Base-by-base conservation (phyloP, 2,797 vertebrate genomes). In the Podargus strigoides region DNA sequence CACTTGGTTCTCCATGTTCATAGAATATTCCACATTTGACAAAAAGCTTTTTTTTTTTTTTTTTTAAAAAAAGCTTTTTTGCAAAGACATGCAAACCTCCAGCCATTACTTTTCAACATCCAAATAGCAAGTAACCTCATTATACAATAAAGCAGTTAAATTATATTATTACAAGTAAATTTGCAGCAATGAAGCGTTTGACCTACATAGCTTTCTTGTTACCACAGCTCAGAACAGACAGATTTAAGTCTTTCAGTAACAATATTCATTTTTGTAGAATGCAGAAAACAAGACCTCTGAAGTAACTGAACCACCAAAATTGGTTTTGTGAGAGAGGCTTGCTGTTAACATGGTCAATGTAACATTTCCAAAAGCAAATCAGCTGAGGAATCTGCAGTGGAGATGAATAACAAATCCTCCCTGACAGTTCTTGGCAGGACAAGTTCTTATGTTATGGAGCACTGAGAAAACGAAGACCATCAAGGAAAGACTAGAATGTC, bases 141-240 rank as follows among this genome's bases (percentile, higher is more conserved):
- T 78, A 79, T 42, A 76, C 2, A 30, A 74, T 77, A 89, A 83
- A 14, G 47, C 67, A 66, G 82, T 37, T 85, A 85, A 77, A 93
- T 87, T 78, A 70, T 22, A 9, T 64, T 86, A 81, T 78, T 89
- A 82, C 24, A 15, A 73, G 55, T 69, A 55, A 87, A 92, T 88
- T 42, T 72, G 47, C 85, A 92, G 89, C 75, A 95, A 36, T 15
- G 26, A 95, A 94, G 50, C 13, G 37, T 72, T 80, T 90, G 87
- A 95, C 92, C 94, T 96, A 93, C 59, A 85, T 90, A 92, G 62
- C 37, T 72, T 86, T 28, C 77, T 63, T 68, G 21, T 56, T 44
- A 75, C 56, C 50, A 80, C 52, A 68, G 68, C 39, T 81, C 44
- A 6, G n/a, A 83, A 69, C 39, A 93, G 85, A 55, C 24, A 44